Base-by-base conservation (phyloP, 2,113 vertebrate species). In the Ptilonorhynchus violaceus region DNA sequence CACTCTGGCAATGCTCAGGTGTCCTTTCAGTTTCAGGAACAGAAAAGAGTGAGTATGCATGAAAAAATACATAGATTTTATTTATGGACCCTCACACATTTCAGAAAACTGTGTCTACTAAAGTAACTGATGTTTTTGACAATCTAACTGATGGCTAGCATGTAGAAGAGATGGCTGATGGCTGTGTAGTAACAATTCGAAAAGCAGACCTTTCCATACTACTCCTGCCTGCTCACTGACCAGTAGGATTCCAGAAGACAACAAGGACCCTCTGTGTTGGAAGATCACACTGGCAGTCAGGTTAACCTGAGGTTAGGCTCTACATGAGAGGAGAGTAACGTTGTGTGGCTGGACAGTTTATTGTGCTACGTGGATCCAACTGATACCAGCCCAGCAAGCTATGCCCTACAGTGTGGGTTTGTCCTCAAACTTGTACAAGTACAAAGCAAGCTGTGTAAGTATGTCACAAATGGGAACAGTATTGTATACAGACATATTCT, bases 251-350 rank as follows among this genome's bases (percentile, higher is more conserved):
- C 35, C 21, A 64, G 50, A 80, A 53, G 28, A 76, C 27, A 64
- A 22, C 3, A 60, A 68, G 27, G 33, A 81, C n/a, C 2, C 7
- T 67, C 42, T 41, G 17, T 44, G 73, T 28, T 49, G 23, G 81
- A 93, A 56, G 56, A 56, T 58, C 9, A 46, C 9, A 11, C 10
- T 67, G 47, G 22, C 42, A 23, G 2, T 12, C 59, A 74, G 37
- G 28, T 46, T 78, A 56, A 59, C 11, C 33, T 46, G 42, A 67
- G 15, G 20, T 62, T 52, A 52, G 21, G 31, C 15, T 92, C 44
- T 74, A 20, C 33, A 9, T 55, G 37, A 67, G 0, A 62, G 35
- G 10, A 49, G 5, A 83, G 23, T 42, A 68, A 44, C 0, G 0
- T 3, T 72, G 21, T 39, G 12, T 18, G 58, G 27, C 31, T 75